A percentile compares a stretch with the other conserved stretches of the same genome.
Evolutionary conservation across 2,113 vertebrate species (phyloP).

Genomic region (Pterocles burchelli): DNA sequence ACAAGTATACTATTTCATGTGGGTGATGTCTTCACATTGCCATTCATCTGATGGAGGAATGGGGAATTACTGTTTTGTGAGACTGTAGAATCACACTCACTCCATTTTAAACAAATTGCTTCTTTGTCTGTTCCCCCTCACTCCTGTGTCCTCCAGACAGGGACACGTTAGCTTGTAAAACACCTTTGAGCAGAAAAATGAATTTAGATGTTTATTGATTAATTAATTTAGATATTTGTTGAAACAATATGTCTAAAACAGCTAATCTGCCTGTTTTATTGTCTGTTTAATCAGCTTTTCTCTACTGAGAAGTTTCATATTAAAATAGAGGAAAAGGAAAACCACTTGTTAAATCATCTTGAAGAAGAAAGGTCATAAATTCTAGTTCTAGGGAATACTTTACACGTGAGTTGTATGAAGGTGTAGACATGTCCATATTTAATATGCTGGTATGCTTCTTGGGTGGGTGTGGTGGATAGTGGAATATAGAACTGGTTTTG

Average conservation of each 20-base stretch:
- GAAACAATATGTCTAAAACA: background rate
- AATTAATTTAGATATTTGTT: background rate
- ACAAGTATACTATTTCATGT: background rate
- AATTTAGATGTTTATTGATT: background rate
- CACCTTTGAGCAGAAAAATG: background rate
- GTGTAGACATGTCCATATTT: background rate
- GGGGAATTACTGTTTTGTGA: background rate
- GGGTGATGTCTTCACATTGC: background rate
- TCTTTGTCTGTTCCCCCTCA: background rate
- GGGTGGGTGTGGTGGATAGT: background rate
- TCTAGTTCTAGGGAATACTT: background rate
- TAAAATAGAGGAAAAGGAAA: background rate
- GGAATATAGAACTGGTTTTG: background rate
- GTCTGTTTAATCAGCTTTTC: background rate
- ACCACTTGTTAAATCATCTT: background rate
- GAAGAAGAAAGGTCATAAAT: background rate
- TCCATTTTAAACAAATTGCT: background rate
- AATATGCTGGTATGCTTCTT: background rate
- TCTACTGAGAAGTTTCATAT: background rate
- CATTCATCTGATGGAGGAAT: background rate
- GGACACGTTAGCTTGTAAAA: background rate
- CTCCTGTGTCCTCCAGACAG: background rate
- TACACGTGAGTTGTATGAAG: background rate
- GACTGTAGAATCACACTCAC: background rate
- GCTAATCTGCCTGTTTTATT: background rate